phyloP scores from a whole-genome alignment of 2,888 invertebrate species.

The Idaea biselata region DNA sequence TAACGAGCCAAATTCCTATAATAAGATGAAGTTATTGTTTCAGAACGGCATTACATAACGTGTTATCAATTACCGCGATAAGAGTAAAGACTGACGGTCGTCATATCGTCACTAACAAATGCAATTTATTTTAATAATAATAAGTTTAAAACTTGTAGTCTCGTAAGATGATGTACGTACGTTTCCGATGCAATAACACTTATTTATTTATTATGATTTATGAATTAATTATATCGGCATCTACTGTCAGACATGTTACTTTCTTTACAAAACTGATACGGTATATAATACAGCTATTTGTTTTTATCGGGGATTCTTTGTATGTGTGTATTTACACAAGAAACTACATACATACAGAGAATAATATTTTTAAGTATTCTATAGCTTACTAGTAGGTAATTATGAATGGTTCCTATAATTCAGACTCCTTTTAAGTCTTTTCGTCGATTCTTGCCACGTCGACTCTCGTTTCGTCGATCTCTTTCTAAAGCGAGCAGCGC shows the following conservation, averaged over 20 bases:
- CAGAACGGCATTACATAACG: background rate
- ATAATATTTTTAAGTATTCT: no score
- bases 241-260: background rate
- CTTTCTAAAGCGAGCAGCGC: no score
- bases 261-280: background rate
- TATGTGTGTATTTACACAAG: no score
- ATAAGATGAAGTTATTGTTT: slow-evolving; percentile 14
- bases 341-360: no score
- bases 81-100: slow-evolving; percentile 44
- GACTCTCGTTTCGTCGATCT: no score
- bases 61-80: background rate
- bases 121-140: slow-evolving; percentile 17
- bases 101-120: slow-evolving; percentile 30
- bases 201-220: slow-evolving; percentile 22
- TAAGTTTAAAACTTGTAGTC: slow-evolving; percentile 17
- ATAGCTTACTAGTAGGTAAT: no score
- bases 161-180: slow-evolving; percentile 14
- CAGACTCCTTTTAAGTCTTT: no score
- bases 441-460: no score
- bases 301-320: no score
- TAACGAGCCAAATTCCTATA: slow-evolving; percentile 4
- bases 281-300: no score
- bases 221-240: slow-evolving; percentile 16
- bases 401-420: no score
- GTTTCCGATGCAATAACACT: slow-evolving; percentile 29